Evolutionary conservation across 1,140 invertebrate genomes (phyloP), one percentile per base, ranked within the genome.

Genomic region (Episyrphus balteatus): DNA sequence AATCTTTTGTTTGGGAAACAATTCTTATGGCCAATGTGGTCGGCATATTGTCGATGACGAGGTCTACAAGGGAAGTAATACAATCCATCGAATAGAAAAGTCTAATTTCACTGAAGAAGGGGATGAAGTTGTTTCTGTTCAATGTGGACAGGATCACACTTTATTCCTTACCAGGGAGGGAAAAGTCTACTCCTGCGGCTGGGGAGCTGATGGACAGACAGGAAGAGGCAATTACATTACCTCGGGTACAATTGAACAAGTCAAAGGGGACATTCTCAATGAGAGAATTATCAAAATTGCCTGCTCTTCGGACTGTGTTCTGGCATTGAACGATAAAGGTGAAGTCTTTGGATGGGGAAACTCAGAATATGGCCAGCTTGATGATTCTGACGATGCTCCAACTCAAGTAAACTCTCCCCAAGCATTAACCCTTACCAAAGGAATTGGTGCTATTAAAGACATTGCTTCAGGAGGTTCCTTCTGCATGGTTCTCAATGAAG

Each of bases 311-410:
- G 92, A 96, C 68, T 93, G 87, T 73, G 84, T 91, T 26, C 66
- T 98, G 41, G 94, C 92, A 19, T 69, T 97, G 17, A 93, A 82
- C 71, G 91, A 93, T 55, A 82, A 84, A 62, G 93, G 93, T 15
- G 87, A 95, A 58, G 74, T 96, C 2, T 98, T 96, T 75, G 93
- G 92, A 0, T 98, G 94, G 93, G 94, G 95, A 17, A 98, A 95
- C 66, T 86, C 86, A 1, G 95, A 98, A 71, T 97, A 96, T 63
- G 80, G 80, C 3, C 93, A 98, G 66, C 70, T 98, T 31, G 71
- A 72, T 31, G 63, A 71, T 44, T 62, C 53, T 1, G 50, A 55
- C 0, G 52, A 61, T 34, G 58, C 61, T 1, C 58, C 73, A 33
- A 72, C 73, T 44, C 84, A 87, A 66, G 66, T 86, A 10, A 79